These are phyloP conservation scores for Sepiola atlantica DNA, from an alignment of 2,888 invertebrate genomes.

Conservation along the genomic window DNA sequence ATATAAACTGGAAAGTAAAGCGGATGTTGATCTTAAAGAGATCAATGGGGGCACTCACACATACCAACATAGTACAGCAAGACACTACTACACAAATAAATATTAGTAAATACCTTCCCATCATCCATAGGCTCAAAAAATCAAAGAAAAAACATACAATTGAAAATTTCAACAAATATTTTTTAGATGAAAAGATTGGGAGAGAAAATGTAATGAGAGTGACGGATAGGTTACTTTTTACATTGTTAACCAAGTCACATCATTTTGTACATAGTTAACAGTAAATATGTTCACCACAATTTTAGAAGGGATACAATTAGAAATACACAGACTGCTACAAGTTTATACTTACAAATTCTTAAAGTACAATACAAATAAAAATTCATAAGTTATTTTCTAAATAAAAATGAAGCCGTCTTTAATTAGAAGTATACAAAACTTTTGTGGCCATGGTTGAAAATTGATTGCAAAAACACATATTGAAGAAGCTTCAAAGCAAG, in stretches of 20 bases:
- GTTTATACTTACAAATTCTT: neutral
- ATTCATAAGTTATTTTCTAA: neutral
- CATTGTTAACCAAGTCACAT: neutral
- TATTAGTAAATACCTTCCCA: neutral
- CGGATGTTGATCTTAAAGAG: neutral
- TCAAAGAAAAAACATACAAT: neutral
- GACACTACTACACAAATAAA: neutral
- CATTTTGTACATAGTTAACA: neutral
- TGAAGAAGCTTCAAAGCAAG: too few relatives aligned
- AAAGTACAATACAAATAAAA: neutral
- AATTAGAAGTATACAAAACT: neutral
- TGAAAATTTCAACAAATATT: neutral
- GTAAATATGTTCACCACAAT: neutral
- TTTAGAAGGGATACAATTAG: neutral
- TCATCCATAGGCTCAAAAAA: neutral
- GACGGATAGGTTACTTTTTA: neutral
- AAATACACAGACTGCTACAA: neutral
- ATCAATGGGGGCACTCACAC: neutral
- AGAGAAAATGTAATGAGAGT: neutral
- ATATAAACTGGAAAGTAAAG: neutral
- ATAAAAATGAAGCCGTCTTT: neutral
- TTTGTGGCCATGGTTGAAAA: neutral
- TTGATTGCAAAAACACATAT: too few relatives aligned
- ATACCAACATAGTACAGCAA: neutral
- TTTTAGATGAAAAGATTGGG: neutral